Evolutionary conservation across 1,140 invertebrate genomes (phyloP).

Genomic region (Colletes gigas): DNA sequence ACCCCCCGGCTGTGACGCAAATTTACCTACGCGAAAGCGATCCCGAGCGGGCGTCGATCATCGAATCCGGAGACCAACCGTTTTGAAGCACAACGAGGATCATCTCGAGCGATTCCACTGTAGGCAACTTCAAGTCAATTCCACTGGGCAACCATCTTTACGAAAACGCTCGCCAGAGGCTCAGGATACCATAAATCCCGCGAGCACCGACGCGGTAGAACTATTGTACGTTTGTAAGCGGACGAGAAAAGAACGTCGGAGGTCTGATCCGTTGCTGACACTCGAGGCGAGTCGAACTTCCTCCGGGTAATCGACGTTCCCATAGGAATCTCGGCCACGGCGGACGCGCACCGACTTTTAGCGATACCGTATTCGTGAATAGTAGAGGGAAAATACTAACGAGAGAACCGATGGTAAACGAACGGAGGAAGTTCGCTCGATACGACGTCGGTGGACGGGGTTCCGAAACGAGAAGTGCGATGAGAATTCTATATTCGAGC

Average conservation of each 20-base stretch:
- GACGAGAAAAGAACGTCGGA: conserved; percentile 21
- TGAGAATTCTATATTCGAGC: not conserved
- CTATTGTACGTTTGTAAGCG: conserved; percentile 36
- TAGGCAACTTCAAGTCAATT: conserved; percentile 63
- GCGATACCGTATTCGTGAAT: conserved; percentile 54
- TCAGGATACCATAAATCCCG: conserved; percentile 60
- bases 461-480: not conserved
- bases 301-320: not conserved
- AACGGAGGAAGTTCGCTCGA: not conserved
- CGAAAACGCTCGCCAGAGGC: conserved; percentile 43
- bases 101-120: conserved; percentile 39
- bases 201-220: conserved; percentile 46
- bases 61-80: conserved; percentile 52
- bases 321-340: not conserved
- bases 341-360: conserved; percentile 54
- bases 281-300: conserved; percentile 13
- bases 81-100: conserved; percentile 60
- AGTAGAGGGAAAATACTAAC: not conserved
- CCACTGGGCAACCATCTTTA: conserved; percentile 57
- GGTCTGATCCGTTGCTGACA: conserved; percentile 30
- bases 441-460: not conserved
- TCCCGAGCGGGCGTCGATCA: conserved; percentile 23
- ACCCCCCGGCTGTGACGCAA: conserved; percentile 36
- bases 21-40: not conserved
- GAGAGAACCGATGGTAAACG: not conserved